Evolutionary conservation across 1,140 invertebrate species (phyloP), one percentile per base, ranked within the genome.

Genomic region (Tigriopus japonicus): DNA sequence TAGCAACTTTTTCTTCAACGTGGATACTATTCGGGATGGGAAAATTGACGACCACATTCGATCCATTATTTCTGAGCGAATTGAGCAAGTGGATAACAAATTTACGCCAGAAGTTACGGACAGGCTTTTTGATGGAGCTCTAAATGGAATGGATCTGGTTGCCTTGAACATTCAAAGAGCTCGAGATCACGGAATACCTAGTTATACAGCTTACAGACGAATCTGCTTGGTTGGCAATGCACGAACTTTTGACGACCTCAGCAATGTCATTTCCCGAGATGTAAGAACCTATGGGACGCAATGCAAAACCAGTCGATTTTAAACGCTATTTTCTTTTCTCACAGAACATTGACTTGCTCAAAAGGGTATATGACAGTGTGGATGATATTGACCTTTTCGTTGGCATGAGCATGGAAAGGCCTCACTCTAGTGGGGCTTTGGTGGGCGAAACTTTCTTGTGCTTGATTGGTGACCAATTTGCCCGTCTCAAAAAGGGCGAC

Each of bases 371-470:
- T 23, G 17, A 63, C 14, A 65, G 70, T 58, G 76, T 81, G 0
- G 73, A 81, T 55, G 82, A 84, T 63, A 74, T 82, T 7, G 82
- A 84, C 67, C 67, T 83, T 7, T 80, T 79, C 64, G 71, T 78
- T n/a, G 79, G 75, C 12, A 77, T 73, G 3, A 69, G 80, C 10
- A 69, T 78, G 2, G 81, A 83, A 66, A 68, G 63, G 19, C 69
- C 74, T 7, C 59, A 73, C 15, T 61, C 67, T 1, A 35, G 28
- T 35, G 76, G 74, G 43, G 76, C 75, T 10, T 63, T 79, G 28
- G 63, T 81, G 0, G 81, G 80, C 0, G 77, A 79, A 10, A 81
- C 78, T 0, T 76, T 80, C 62, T 71, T 74, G 14, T 81, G 80
- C 63, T 70, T 82, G 7, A 71, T 83, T 17, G 78, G 74, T 24